These are phyloP conservation scores for Bostrychus sinensis DNA, from an alignment of 2,113 vertebrate species.

Conservation along the genomic window DNA sequence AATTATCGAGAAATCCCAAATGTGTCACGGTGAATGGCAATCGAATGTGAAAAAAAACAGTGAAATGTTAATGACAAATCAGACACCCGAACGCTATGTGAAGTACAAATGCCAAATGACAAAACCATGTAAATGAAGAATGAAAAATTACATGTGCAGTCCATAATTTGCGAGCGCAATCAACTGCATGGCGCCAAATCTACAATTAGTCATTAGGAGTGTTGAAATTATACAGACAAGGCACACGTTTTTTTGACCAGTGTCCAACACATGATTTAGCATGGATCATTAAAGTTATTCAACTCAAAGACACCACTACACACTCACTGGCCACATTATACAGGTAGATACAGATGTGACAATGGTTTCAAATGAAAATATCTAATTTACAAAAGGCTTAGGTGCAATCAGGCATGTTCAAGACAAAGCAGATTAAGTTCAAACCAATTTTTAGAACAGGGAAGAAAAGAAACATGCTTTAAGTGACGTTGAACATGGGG, in stretches of 20 bases:
- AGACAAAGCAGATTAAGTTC: too few species aligned
- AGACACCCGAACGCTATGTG: background rate
- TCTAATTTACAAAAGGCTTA: too few species aligned
- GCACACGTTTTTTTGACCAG: background rate
- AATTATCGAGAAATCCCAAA: background rate
- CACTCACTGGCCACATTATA: background rate
- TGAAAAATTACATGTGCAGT: background rate
- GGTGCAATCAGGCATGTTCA: too few species aligned
- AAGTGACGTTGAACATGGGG: too few species aligned
- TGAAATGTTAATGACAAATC: slow-evolving; percentile 25
- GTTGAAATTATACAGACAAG: background rate
- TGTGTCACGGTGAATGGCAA: background rate
- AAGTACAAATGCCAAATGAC: background rate
- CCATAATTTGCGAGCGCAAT: slow-evolving; percentile 18
- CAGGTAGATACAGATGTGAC: too few species aligned
- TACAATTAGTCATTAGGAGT: slow-evolving; percentile 20
- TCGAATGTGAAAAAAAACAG: slow-evolving; percentile 4
- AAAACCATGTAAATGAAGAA: slow-evolving; percentile 3
- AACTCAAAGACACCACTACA: too few species aligned
- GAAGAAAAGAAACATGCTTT: too few species aligned
- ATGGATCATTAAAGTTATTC: background rate
- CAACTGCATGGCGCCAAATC: slow-evolving; percentile 12
- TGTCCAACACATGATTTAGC: background rate
- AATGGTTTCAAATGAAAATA: too few species aligned
- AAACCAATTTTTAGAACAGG: too few species aligned